Evolutionary conservation across 2,797 vertebrate genomes (phyloP).

Genomic region (Morelia viridis): DNA sequence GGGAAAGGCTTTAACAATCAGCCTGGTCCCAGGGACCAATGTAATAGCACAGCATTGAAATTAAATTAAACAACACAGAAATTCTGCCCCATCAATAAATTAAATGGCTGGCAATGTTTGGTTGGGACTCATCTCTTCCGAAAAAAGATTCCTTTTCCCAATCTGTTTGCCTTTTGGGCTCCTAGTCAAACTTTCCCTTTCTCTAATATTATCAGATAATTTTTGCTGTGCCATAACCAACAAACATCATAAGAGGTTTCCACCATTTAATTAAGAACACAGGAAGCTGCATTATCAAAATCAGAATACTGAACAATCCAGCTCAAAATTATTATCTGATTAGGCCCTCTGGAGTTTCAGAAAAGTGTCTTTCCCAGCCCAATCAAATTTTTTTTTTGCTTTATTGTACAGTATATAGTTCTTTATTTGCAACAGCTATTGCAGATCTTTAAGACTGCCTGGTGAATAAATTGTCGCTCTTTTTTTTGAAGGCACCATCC

Average conservation of each 20-base stretch:
- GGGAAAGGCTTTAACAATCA: background rate
- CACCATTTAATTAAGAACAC: background rate
- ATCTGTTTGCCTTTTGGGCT: background rate
- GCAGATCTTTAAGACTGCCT: background rate
- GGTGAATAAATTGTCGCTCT: background rate
- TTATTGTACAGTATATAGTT: background rate
- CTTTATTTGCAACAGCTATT: background rate
- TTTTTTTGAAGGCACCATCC: constrained; percentile 6
- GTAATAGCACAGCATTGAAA: background rate
- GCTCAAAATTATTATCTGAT: background rate
- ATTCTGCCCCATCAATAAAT: background rate
- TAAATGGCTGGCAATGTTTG: background rate
- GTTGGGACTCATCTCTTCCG: background rate
- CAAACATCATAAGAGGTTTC: background rate
- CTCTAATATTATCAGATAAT: background rate
- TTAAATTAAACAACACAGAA: background rate
- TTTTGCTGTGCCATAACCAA: background rate
- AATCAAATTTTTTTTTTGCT: background rate
- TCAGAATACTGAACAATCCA: background rate
- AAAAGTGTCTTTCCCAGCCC: background rate
- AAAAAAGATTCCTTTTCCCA: background rate
- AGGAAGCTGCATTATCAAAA: background rate
- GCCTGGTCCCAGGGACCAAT: background rate
- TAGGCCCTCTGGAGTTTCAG: background rate
- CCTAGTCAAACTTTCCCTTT: background rate